These are phyloP conservation scores for Hetaerina titia DNA, from an alignment of 2,888 invertebrate genomes.

Conservation along the genomic window DNA sequence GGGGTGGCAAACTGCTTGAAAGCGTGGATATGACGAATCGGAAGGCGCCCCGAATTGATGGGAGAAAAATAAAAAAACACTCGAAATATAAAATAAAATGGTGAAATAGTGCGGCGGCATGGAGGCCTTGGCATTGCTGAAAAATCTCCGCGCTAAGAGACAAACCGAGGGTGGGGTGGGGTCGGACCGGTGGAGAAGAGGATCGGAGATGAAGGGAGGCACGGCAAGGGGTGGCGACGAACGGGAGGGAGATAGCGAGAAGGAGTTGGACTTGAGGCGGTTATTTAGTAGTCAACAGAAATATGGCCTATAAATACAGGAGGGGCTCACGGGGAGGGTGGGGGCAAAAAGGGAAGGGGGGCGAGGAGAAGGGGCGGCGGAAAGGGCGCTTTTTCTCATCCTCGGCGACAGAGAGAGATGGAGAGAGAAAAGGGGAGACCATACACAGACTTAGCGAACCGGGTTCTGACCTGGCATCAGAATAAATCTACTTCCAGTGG, in stretches of 20 bases:
- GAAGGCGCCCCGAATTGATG: constrained; percentile 37
- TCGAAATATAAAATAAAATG: background rate
- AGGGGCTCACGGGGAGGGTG: background rate
- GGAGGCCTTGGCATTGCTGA: background rate
- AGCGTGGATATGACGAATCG: constrained; percentile 34
- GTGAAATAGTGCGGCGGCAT: background rate
- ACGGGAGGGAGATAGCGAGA: background rate
- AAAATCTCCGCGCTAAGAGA: constrained; percentile 23
- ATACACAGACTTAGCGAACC: background rate
- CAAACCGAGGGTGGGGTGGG: background rate
- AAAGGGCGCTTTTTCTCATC: background rate
- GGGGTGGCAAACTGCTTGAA: constrained; percentile 38
- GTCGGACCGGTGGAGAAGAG: no score
- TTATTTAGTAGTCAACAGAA: constrained; percentile 52
- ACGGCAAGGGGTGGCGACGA: background rate
- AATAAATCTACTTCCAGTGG: background rate
- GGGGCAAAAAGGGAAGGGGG: background rate
- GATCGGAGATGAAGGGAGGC: background rate
- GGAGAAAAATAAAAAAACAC: background rate
- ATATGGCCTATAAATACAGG: constrained; percentile 45
- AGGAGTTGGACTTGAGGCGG: constrained; percentile 34
- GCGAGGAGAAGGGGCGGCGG: background rate
- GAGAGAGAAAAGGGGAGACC: background rate
- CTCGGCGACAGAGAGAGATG: background rate
- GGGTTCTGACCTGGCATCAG: background rate